Base-by-base conservation (phyloP, 2,888 invertebrate species). In the Oscheius sp. region DNA sequence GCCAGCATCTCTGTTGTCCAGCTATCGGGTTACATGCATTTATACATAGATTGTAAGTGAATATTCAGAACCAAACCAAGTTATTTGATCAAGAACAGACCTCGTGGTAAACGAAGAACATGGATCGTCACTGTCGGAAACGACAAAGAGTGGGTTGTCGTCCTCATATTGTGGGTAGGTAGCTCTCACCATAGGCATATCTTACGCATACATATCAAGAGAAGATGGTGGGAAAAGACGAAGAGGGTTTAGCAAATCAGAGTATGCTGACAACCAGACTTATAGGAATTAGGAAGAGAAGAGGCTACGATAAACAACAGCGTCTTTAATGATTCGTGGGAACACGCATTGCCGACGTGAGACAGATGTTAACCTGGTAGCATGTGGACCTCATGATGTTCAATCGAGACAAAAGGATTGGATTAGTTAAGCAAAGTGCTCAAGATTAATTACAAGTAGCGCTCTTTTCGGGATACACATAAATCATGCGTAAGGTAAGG, bases 91-190 rank as follows among this genome's bases (percentile, higher is more conserved):
- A n/a, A n/a, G n/a, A n/a, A n/a, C n/a, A n/a, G n/a, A n/a, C n/a
- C n/a, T n/a, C n/a, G n/a, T n/a, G n/a, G n/a, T n/a, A n/a, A n/a
- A n/a, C 6, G 26, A 26, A 12, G 57, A 20, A 36, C 38, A 38
- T 36, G 41, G 17, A 26, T 59, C 59, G 38, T 59, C 59, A n/a
- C 41, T 59, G 44, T 59, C 59, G 12, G 59, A 59, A 26, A 59
- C 59, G n/a, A 59, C 59, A 59, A 59, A 59, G 30, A 59, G 59
- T 26, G 59, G 44, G n/a, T 24, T 26, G 33, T 54, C 54, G 17
- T 54, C 54, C 33, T 54, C 54, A 30, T 59, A 41, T n/a, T 59
- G 59, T 26, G 59, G 59, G 41, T 44, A 59, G 41, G 59, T 44
- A n/a, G 59, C 30, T 26, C 26, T 41, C 26, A 59, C 28, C 41